Percentiles rank a stretch among this genome's conserved stretches.
Evolutionary conservation across 2,888 invertebrate genomes (phyloP).

Genomic region (Ornithoptera alexandrae): DNA sequence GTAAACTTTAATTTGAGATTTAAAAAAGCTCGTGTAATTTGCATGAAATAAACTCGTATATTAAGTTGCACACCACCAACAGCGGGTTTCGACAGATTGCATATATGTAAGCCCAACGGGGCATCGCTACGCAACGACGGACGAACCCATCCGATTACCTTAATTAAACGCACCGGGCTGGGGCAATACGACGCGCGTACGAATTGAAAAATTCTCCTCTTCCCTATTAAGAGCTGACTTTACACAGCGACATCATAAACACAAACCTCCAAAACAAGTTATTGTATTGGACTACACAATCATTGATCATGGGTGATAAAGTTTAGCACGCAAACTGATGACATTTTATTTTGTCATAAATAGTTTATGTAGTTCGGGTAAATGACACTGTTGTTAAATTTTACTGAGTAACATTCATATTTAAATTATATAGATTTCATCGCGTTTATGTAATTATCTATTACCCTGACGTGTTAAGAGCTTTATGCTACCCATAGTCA

Average conservation of each 20-base stretch:
- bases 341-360: no score
- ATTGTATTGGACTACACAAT: neutral
- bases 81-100: slow-evolving; percentile 14
- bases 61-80: neutral
- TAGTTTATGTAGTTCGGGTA: no score
- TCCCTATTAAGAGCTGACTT: slow-evolving; percentile 26
- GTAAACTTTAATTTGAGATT: neutral
- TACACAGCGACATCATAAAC: neutral
- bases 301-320: no score
- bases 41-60: neutral
- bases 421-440: no score
- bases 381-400: no score
- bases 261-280: neutral
- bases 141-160: slow-evolving; percentile 29
- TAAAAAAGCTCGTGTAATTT: neutral
- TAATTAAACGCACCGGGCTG: slow-evolving; percentile 27
- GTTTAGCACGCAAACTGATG: no score
- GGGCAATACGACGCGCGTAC: slow-evolving; percentile 12
- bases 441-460: no score
- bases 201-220: slow-evolving; percentile 29
- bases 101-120: slow-evolving; percentile 12
- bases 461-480: no score
- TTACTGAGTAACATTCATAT: no score
- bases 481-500: no score
- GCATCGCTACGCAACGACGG: slow-evolving; percentile 11